Conservation (phyloP, 2,797 vertebrate genomes). For the Rhynchonycteris naso region DNA sequence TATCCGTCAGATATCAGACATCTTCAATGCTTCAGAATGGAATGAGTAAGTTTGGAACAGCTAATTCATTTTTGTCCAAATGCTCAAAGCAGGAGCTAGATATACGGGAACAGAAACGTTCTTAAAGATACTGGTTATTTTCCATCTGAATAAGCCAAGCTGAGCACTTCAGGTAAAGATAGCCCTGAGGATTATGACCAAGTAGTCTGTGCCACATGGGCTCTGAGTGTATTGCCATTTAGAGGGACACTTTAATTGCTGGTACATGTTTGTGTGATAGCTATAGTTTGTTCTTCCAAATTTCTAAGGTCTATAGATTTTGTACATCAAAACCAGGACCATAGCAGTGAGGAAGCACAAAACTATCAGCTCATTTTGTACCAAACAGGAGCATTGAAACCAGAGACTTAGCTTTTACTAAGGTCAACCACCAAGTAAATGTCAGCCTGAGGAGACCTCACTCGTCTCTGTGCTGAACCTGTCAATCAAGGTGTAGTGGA, state of each 20-base stretch:
- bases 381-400: not conserved
- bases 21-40: conserved; percentile 7
- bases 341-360: not conserved
- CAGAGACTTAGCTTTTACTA: not conserved
- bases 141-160: not conserved
- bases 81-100: not conserved
- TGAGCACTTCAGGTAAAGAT: not conserved
- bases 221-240: not conserved
- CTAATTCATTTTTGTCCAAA: not conserved
- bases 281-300: not conserved
- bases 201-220: not conserved
- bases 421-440: not conserved
- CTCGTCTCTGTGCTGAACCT: not conserved
- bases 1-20: not conserved
- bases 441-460: not conserved
- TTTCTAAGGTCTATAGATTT: not conserved
- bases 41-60: not conserved
- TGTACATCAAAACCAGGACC: not conserved
- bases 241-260: not conserved
- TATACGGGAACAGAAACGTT: not conserved
- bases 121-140: not conserved
- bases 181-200: not conserved
- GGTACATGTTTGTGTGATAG: not conserved
- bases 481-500: not conserved
- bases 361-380: not conserved